Evolutionary conservation across 2,888 invertebrate species (phyloP), one percentile per base, ranked within the genome.

Genomic region (Achlya flavicornis): DNA sequence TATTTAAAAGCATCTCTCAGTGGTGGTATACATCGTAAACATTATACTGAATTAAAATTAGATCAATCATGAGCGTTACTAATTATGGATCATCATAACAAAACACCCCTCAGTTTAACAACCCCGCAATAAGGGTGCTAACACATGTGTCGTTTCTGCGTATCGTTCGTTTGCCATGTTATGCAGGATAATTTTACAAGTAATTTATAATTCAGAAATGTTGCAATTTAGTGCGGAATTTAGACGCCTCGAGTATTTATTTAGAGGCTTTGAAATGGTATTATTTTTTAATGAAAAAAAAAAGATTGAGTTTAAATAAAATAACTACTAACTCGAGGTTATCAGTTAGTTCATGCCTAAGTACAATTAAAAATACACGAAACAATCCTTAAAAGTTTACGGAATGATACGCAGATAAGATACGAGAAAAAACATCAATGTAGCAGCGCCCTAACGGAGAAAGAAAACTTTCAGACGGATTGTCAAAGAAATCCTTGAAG

Each of bases 401-500:
- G 19, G 7, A 10, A 16, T 10, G 19, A 53, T 16, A 53, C 53
- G 53, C n/a, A 19, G n/a, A 53, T 53, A 53, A 10, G 4, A 53
- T 53, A 53, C 19, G 53, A 8, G 53, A 7, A 19, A 16, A 48
- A 16, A 10, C 12, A 0, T 62, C 48, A n/a, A 38, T 48, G 53
- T 16, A 57, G 19, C 65, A 62, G 57, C 62, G 61, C 72, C 61
- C 33, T 61, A 43, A 57, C 26, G 60, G 58, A 61, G 35, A 19
- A 60, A 58, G 58, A 66, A 64, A 65, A 63, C 48, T 62, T 67
- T 61, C 8, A 16, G 26, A 32, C 58, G 59, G 43, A 61, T 26
- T 67, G 48, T 41, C 62, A 58, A 64, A 65, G 59, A 65, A 64
- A 58, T 62, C 64, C 62, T 53, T 58, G 58, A 38, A 63, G 58